phyloP scores from a whole-genome alignment of 2,113 vertebrate species.

The Columba livia region DNA sequence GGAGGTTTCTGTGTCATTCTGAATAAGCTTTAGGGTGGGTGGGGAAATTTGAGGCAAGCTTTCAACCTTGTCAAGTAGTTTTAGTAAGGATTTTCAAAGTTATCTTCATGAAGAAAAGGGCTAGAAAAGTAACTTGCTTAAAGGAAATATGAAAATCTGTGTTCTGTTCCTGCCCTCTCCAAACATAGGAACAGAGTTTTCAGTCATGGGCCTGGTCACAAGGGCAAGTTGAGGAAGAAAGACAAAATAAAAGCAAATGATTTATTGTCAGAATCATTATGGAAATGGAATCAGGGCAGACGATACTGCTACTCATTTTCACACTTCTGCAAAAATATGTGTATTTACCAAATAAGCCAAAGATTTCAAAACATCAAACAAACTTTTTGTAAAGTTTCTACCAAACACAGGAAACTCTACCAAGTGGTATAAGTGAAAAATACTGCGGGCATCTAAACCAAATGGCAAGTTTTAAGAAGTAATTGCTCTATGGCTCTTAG shows the following conservation, averaged over 20 bases:
- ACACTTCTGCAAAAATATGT: neutral
- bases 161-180: neutral
- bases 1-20: neutral
- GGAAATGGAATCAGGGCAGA: neutral
- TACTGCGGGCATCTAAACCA: neutral
- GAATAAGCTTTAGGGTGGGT: neutral
- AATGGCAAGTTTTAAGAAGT: neutral
- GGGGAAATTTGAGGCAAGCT: neutral
- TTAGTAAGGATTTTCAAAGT: constrained; percentile 13
- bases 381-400: neutral
- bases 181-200: neutral
- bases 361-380: neutral
- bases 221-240: neutral
- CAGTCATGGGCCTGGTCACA: neutral
- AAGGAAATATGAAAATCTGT: neutral
- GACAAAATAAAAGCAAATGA: neutral
- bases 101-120: neutral
- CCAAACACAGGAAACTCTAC: neutral
- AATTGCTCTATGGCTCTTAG: neutral
- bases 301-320: neutral
- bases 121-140: neutral
- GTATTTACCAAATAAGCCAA: neutral
- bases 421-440: neutral
- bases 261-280: neutral
- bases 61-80: neutral